Conservation (phyloP, 2,113 vertebrate species). For the Motacilla alba region DNA sequence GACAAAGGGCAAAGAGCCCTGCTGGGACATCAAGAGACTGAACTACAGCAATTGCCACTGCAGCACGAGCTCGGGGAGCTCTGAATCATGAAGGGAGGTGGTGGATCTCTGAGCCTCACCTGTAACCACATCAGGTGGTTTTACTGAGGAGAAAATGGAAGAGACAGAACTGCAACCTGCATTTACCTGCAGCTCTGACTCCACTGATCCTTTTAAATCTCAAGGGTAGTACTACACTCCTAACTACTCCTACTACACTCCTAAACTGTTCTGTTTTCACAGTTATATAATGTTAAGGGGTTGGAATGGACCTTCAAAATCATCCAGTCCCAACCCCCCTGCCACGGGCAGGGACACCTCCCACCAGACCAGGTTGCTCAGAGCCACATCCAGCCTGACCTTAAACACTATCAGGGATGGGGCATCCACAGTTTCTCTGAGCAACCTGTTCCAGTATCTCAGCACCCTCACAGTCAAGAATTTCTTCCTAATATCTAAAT, state of each 20-base stretch:
- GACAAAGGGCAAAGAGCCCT: neutral
- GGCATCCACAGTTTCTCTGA: neutral
- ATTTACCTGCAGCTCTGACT: neutral
- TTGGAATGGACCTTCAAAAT: neutral
- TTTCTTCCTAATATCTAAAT: neutral
- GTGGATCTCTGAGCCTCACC: neutral
- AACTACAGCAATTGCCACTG: accelerated
- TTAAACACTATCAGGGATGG: neutral
- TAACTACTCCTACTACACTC: neutral
- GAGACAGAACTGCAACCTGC: neutral
- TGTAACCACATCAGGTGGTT: neutral
- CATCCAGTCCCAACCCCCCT: neutral
- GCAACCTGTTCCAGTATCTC: neutral
- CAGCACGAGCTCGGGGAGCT: neutral
- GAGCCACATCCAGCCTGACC: neutral
- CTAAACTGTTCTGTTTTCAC: neutral
- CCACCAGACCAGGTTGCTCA: neutral
- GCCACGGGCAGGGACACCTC: neutral
- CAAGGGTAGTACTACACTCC: neutral
- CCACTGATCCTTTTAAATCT: neutral
- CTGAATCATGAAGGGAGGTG: neutral
- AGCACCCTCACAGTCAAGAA: neutral
- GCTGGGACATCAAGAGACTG: neutral
- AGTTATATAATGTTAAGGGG: neutral
- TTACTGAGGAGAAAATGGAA: neutral